phyloP scores from a whole-genome alignment of 1,140 invertebrate species.

The Cotesia typhae region DNA sequence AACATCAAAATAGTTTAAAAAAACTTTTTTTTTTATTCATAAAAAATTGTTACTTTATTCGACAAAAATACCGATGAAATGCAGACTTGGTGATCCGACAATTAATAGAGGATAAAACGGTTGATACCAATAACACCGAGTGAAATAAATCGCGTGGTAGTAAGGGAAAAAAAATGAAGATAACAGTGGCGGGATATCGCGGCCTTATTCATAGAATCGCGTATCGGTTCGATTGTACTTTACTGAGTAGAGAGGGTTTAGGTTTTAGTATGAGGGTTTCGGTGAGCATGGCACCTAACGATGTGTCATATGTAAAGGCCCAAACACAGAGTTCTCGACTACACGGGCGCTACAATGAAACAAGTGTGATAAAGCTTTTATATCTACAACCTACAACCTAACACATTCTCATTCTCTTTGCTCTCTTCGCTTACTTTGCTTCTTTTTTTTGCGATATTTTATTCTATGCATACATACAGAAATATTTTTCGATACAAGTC shows the following conservation, averaged over 20 bases:
- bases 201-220: conserved; percentile 40
- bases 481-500: no score
- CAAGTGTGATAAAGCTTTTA: conserved; percentile 47
- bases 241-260: conserved; percentile 11
- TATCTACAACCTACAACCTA: conserved; percentile 4
- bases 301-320: neutral
- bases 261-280: conserved; percentile 18
- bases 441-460: no score
- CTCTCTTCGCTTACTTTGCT: no score
- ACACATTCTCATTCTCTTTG: no score
- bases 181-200: conserved; percentile 34
- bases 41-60: no score
- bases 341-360: conserved; percentile 43
- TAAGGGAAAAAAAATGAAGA: conserved; percentile 3
- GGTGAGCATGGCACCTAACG: neutral
- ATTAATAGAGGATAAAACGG: conserved; percentile 1
- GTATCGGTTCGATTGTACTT: conserved; percentile 24
- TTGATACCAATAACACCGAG: conserved; percentile 1
- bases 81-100: no score
- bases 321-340: neutral
- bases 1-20: no score
- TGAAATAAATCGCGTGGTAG: conserved; percentile 7
- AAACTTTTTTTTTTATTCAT: no score
- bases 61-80: no score
- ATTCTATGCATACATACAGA: no score